Base-by-base conservation (phyloP, 2,113 vertebrate genomes). In the Taxidea taxus region DNA sequence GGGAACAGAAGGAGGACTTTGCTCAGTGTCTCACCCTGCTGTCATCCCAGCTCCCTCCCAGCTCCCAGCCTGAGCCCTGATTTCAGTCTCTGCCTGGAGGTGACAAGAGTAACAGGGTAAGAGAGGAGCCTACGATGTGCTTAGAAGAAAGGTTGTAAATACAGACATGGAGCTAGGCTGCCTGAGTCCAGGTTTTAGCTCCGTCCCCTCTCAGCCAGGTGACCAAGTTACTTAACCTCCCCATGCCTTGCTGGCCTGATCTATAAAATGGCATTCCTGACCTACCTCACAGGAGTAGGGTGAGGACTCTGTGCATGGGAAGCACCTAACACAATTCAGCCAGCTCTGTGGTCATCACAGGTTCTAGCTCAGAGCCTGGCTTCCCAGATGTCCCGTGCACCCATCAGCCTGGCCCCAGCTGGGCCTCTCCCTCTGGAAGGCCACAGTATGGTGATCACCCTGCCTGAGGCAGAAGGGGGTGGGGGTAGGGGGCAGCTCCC, bases 261-360 rank as follows among this genome's bases (percentile, higher is more conserved):
- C 70, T 68, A 37, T 74, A 56, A 94, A 66, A 37, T 0, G 49
- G 80, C 58, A n/a, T 75, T 81, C 42, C 80, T 4, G 15, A 87
- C 27, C 62, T 27, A 6, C 29, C 87, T 94, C 93, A 66, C 18
- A 37, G 62, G 16, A 62, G 25, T 87, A 62, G 21, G 25, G 91
- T 18, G 16, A 87, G 64, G 82, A 75, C 62, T 44, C 60, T 3
- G 80, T 49, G 64, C 31, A 14, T 44, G 94, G 85, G 27, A 21
- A 97, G 83, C 23, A 62, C n/a, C 93, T 70, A 75, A 23, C 12
- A 94, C 90, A 86, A 82, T 95, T 56, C 62, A 64, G 60, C 31
- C 25, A 62, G 64, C 60, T 47, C 83, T 80, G 72, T 77, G 56
- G 47, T 25, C 14, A 51, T 70, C 85, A 58, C 4, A 66, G 47